Conservation (phyloP, 2,113 vertebrate species). For the Sitta europaea region DNA sequence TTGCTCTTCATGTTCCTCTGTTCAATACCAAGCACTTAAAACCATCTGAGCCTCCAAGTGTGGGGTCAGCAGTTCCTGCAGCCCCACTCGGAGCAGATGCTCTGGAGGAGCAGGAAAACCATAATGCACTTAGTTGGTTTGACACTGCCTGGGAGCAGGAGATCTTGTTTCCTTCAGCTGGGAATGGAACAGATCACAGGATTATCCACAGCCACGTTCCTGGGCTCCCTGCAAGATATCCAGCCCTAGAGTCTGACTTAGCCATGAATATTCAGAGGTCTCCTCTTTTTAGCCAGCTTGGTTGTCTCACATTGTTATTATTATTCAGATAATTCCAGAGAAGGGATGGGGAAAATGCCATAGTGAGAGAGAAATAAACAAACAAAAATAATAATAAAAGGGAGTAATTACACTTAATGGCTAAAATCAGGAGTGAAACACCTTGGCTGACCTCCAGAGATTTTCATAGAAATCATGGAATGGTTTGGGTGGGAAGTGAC, state of each 20-base stretch:
- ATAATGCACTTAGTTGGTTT: not conserved
- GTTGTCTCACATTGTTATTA: not conserved
- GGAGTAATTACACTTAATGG: not conserved
- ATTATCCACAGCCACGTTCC: not conserved
- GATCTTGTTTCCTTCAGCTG: slow-evolving; percentile 22
- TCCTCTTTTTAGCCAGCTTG: not conserved
- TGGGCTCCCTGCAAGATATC: not conserved
- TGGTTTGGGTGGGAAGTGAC: not conserved
- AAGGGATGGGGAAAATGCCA: not conserved
- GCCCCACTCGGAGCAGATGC: not conserved
- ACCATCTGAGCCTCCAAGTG: not conserved
- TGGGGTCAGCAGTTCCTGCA: not conserved
- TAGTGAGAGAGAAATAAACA: not conserved
- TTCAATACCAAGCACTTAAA: not conserved
- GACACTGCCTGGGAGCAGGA: not conserved
- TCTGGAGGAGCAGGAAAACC: not conserved
- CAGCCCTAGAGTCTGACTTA: not conserved
- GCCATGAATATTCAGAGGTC: accelerated
- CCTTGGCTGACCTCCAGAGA: not conserved
- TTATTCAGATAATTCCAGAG: not conserved
- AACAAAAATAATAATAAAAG: not conserved
- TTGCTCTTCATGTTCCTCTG: not conserved
- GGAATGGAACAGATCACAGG: not conserved
- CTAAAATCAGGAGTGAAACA: not conserved
- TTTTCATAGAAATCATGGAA: not conserved